phyloP scores from a whole-genome alignment of 2,888 invertebrate genomes.

The Opisthograptis luteolata region DNA sequence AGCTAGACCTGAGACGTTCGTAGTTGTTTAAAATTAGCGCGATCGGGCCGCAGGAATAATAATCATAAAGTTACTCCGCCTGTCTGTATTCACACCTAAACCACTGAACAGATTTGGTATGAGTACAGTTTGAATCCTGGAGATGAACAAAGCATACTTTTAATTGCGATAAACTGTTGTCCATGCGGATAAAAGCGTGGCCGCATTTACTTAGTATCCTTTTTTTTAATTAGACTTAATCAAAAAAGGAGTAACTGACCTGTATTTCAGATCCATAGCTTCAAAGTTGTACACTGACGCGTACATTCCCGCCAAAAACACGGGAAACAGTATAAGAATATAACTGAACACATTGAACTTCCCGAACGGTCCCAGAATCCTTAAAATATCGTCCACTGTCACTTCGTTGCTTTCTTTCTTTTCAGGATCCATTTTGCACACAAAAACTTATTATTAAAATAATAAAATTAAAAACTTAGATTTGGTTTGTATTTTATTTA shows the following conservation, averaged over 20 bases:
- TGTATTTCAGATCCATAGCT: conserved; percentile 74
- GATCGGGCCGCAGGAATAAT: too few relatives aligned
- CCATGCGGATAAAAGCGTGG: too few relatives aligned
- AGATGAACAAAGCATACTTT: too few relatives aligned
- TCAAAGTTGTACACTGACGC: conserved; percentile 79
- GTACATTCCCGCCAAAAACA: conserved; percentile 74
- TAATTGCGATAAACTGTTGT: background rate
- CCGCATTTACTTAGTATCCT: too few relatives aligned
- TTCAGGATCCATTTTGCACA: conserved; percentile 75
- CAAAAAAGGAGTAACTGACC: conserved; percentile 47
- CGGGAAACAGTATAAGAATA: conserved; percentile 69
- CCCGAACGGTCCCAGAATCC: conserved; percentile 70
- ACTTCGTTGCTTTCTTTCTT: conserved; percentile 66
- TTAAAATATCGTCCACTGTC: conserved; percentile 74
- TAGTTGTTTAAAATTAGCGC: too few relatives aligned
- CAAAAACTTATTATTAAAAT: conserved; percentile 31
- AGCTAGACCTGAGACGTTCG: too few relatives aligned
- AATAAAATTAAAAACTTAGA: conserved; percentile 17
- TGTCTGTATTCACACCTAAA: too few relatives aligned
- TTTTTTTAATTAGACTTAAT: too few relatives aligned
- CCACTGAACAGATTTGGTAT: too few relatives aligned
- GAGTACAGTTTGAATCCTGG: too few relatives aligned
- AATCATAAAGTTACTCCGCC: too few relatives aligned
- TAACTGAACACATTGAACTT: conserved; percentile 71
- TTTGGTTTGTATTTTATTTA: too few relatives aligned